A percentile compares a stretch with the other conserved stretches of the same genome.
These are phyloP conservation scores for Drosophila parabipectinata DNA, from an alignment of 1,140 invertebrate species.

Conservation along the genomic window DNA sequence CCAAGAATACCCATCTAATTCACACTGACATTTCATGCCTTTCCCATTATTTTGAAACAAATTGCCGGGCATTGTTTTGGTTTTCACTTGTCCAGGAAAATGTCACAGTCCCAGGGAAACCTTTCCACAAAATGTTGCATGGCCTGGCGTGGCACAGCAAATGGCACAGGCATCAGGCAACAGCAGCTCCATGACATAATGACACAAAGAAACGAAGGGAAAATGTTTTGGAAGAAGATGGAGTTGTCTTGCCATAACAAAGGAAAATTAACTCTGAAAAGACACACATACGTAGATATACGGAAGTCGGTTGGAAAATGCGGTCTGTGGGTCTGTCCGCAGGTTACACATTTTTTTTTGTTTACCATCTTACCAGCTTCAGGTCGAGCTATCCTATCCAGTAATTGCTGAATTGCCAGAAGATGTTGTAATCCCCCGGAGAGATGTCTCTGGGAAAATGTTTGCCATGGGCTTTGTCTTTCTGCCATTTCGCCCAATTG, in stretches of 20 bases:
- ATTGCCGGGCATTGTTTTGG: slow-evolving; percentile 6
- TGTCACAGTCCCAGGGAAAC: slow-evolving; percentile 17
- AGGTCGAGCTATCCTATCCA: slow-evolving; percentile 1
- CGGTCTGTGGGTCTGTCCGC: slow-evolving; percentile 34
- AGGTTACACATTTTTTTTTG: too few species aligned
- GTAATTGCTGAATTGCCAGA: slow-evolving; percentile 29
- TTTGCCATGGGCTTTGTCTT: slow-evolving; percentile 9
- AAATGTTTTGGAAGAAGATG: slow-evolving; percentile 13
- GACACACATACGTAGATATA: slow-evolving; percentile 29
- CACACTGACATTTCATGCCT: neutral
- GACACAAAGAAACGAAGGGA: slow-evolving; percentile 34
- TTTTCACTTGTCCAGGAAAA: slow-evolving; percentile 7
- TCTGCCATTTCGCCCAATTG: neutral
- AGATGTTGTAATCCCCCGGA: slow-evolving; percentile 47
- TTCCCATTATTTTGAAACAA: slow-evolving; percentile 14
- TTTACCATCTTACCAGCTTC: neutral
- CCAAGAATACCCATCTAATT: neutral
- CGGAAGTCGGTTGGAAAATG: slow-evolving; percentile 57
- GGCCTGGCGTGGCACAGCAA: slow-evolving; percentile 15
- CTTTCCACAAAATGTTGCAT: slow-evolving; percentile 9
- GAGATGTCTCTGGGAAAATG: slow-evolving; percentile 62
- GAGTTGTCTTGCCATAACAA: slow-evolving; percentile 38
- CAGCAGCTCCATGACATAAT: slow-evolving; percentile 59
- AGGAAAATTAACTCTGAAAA: slow-evolving; percentile 51
- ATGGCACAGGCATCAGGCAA: neutral